Evolutionary conservation across 2,888 invertebrate genomes (phyloP).

Genomic region (Patella caerulea): DNA sequence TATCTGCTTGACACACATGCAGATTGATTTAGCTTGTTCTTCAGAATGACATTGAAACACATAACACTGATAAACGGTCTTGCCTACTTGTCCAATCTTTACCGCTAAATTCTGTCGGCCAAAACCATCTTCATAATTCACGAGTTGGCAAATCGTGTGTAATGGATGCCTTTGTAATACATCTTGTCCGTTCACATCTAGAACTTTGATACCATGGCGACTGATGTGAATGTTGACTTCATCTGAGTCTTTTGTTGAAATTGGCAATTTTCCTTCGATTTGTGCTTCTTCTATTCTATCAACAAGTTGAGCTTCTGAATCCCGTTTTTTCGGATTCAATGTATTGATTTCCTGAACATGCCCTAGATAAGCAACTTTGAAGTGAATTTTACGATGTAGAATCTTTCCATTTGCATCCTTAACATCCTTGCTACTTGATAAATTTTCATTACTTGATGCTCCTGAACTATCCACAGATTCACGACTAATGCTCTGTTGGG

Average conservation of each 20-base stretch:
- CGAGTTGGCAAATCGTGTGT: constrained; percentile 67
- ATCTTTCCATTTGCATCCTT: constrained; percentile 51
- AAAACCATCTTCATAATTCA: constrained; percentile 67
- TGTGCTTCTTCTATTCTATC: constrained; percentile 69
- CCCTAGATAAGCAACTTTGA: constrained; percentile 55
- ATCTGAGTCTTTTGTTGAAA: constrained; percentile 60
- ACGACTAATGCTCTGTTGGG: constrained; percentile 29
- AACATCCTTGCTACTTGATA: constrained; percentile 39
- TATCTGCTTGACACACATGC: constrained; percentile 58
- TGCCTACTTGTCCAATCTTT: constrained; percentile 65
- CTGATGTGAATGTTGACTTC: constrained; percentile 62
- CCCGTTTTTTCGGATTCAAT: constrained; percentile 56
- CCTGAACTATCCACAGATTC: constrained; percentile 35
- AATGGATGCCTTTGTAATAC: constrained; percentile 67
- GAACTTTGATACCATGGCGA: constrained; percentile 65
- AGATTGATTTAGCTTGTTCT: constrained; percentile 63
- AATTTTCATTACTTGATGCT: constrained; percentile 49
- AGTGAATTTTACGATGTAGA: constrained; percentile 41
- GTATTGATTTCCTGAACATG: constrained; percentile 62
- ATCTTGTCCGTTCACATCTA: constrained; percentile 63
- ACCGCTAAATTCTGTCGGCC: constrained; percentile 64
- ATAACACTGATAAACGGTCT: constrained; percentile 61
- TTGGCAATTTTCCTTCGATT: constrained; percentile 66
- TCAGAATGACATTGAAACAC: constrained; percentile 67
- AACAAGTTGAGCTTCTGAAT: constrained; percentile 68